These are phyloP conservation scores for Ceratina calcarata DNA, from an alignment of 1,140 invertebrate genomes.

Conservation along the genomic window DNA sequence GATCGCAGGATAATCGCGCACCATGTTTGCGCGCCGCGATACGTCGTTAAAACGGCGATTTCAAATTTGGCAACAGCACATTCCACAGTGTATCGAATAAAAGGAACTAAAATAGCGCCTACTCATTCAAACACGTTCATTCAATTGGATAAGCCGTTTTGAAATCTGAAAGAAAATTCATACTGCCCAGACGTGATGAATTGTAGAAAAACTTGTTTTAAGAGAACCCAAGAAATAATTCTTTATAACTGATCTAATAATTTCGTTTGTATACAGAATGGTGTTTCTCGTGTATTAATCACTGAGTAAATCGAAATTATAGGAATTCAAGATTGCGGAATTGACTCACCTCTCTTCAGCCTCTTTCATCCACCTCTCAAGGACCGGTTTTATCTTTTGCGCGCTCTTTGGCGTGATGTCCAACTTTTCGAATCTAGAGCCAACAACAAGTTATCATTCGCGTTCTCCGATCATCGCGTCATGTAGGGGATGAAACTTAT, in stretches of 20 bases:
- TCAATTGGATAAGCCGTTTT: no score
- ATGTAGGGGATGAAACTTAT: not conserved
- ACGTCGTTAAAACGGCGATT: conserved; percentile 10
- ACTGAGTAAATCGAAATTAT: no score
- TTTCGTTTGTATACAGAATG: no score
- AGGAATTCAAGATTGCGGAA: not conserved
- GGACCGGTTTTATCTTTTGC: conserved; percentile 98
- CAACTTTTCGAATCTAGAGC: conserved; percentile 97
- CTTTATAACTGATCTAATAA: no score
- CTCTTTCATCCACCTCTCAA: conserved; percentile 99
- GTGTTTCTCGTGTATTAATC: no score
- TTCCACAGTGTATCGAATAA: not conserved
- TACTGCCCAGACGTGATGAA: no score
- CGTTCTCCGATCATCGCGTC: not conserved
- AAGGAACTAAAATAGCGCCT: no score
- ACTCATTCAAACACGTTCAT: no score
- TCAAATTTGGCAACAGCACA: not conserved
- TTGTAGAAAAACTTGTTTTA: no score
- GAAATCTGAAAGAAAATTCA: no score
- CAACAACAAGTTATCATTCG: conserved; percentile 59
- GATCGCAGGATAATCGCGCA: conserved; percentile 63
- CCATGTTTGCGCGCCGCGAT: conserved; percentile 17
- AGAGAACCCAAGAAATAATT: no score
- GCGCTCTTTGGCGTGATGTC: conserved; percentile 99
- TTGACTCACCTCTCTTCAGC: conserved; percentile 94